phyloP scores from a whole-genome alignment of 1,140 invertebrate species.

The Macrocentrus cingulum region DNA sequence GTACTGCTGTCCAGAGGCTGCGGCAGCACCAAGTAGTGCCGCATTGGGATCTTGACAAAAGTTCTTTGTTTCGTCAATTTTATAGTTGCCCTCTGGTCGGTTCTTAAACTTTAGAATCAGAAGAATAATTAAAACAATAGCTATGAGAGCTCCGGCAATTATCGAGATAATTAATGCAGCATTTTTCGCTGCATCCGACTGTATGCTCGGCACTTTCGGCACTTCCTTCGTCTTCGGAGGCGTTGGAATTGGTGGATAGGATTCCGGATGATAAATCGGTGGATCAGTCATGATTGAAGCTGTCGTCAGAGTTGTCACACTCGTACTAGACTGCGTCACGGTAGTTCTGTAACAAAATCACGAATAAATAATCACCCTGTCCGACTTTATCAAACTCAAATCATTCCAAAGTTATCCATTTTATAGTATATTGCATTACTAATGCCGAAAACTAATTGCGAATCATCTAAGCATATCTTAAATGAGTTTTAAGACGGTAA shows the following conservation, averaged over 20 bases:
- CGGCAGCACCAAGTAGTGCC: conserved; percentile 66
- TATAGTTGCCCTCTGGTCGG: conserved; percentile 83
- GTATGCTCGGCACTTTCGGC: conserved; percentile 58
- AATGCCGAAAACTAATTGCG: too few relatives aligned
- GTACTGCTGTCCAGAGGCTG: conserved; percentile 55
- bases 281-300: conserved; percentile 52
- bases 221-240: conserved; percentile 40
- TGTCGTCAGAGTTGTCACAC: conserved; percentile 37
- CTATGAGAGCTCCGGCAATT: conserved; percentile 87
- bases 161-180: conserved; percentile 83
- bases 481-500: too few relatives aligned
- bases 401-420: too few relatives aligned
- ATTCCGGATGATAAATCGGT: conserved; percentile 46
- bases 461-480: too few relatives aligned
- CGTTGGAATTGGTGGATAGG: conserved; percentile 43
- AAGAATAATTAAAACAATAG: conserved; percentile 86
- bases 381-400: too few relatives aligned
- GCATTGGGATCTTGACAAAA: conserved; percentile 75
- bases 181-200: conserved; percentile 71
- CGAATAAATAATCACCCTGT: too few relatives aligned
- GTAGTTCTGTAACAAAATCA: conserved; percentile 31
- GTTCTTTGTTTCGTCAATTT: conserved; percentile 83
- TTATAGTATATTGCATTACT: too few relatives aligned
- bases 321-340: conserved; percentile 41
- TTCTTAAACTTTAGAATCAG: conserved; percentile 88